These are phyloP conservation scores for Temnothorax rugatulus DNA, from an alignment of 2,888 invertebrate genomes.

Conservation along the genomic window DNA sequence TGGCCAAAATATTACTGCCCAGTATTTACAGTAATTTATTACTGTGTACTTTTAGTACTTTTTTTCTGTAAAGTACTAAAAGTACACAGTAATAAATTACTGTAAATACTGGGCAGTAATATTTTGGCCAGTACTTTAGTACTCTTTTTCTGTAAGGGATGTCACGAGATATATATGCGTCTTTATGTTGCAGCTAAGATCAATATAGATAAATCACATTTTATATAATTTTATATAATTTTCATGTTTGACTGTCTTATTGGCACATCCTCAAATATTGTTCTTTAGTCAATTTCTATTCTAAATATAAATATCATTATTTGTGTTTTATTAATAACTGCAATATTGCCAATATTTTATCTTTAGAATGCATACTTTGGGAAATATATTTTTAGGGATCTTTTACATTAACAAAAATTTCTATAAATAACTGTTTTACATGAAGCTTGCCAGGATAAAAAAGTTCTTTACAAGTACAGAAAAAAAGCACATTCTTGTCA, in stretches of 20 bases:
- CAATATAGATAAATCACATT: neutral
- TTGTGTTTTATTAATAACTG: neutral
- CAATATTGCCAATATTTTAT: slow-evolving; percentile 6
- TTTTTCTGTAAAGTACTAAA: too few relatives aligned
- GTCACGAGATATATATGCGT: neutral
- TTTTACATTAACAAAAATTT: slow-evolving; percentile 24
- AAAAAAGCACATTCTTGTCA: neutral
- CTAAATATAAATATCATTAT: neutral
- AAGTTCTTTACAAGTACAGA: neutral
- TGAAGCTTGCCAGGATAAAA: neutral
- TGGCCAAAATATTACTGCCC: too few relatives aligned
- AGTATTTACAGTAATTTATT: too few relatives aligned
- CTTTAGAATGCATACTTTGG: neutral
- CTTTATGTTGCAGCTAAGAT: neutral
- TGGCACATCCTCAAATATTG: neutral
- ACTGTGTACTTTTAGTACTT: too few relatives aligned
- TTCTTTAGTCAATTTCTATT: neutral
- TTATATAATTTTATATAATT: slow-evolving; percentile 10
- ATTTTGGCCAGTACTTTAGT: too few relatives aligned
- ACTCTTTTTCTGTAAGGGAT: too few relatives aligned
- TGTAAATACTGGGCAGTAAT: too few relatives aligned
- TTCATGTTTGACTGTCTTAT: neutral
- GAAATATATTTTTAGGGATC: neutral
- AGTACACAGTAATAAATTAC: too few relatives aligned
- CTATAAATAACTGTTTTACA: slow-evolving; percentile 1